Percentiles rank a stretch among this genome's conserved stretches.
These are phyloP conservation scores for Rhipidura dahli DNA, from an alignment of 2,113 vertebrate genomes.

Conservation along the genomic window DNA sequence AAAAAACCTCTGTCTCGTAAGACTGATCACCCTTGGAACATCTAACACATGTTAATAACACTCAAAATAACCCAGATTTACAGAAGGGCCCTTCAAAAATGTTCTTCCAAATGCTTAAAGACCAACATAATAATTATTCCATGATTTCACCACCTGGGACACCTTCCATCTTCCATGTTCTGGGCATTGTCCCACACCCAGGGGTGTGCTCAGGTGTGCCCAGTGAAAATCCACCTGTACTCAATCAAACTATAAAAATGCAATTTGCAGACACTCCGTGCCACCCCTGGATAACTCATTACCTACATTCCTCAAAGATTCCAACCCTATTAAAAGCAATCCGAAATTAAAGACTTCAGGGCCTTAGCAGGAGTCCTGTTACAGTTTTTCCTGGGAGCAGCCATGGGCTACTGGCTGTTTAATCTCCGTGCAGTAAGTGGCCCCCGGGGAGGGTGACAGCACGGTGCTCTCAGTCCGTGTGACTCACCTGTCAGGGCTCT, in stretches of 20 bases:
- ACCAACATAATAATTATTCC: too few species aligned
- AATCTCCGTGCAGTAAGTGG: not conserved
- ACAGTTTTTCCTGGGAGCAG: not conserved
- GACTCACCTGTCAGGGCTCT: not conserved
- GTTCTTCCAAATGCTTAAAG: not conserved
- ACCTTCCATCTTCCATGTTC: not conserved
- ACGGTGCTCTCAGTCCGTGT: not conserved
- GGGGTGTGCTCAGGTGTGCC: not conserved
- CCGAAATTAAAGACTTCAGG: not conserved
- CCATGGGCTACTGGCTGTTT: not conserved
- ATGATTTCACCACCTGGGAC: not conserved
- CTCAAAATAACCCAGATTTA: constrained; percentile 23
- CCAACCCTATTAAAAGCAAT: not conserved
- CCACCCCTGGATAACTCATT: not conserved
- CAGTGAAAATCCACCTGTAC: not conserved
- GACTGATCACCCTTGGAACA: not conserved
- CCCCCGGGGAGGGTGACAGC: not conserved
- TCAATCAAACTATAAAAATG: not conserved
- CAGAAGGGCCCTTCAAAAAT: constrained; percentile 20
- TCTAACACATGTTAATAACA: not conserved
- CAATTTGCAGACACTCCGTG: not conserved
- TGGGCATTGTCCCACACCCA: not conserved
- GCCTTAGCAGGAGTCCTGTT: not conserved
- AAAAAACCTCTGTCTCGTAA: not conserved
- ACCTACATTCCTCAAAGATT: not conserved